phyloP scores from a whole-genome alignment of 2,797 vertebrate species.

The Phoxinus dragarum region DNA sequence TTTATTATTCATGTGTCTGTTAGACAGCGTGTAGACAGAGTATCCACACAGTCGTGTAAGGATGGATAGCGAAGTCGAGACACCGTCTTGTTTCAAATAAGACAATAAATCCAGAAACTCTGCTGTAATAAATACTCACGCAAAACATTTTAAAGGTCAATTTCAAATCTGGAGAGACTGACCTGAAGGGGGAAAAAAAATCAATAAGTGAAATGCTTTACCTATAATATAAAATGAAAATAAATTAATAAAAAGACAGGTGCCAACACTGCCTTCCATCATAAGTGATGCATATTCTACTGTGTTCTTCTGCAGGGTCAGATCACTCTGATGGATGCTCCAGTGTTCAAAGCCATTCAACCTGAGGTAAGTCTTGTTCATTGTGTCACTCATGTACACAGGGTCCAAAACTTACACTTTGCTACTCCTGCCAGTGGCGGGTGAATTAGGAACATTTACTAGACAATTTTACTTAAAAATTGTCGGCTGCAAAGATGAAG shows the following conservation, averaged over 20 bases:
- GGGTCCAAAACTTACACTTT: background rate
- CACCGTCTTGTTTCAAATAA: background rate
- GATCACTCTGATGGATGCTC: slow-evolving; percentile 97
- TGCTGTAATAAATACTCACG: background rate
- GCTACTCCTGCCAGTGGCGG: background rate
- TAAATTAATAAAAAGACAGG: background rate
- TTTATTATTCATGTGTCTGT: slow-evolving; percentile 48
- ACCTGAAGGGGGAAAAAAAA: background rate
- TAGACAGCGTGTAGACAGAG: background rate
- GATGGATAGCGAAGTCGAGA: background rate
- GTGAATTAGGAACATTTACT: background rate
- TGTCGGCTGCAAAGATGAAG: too few relatives aligned
- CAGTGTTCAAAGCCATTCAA: slow-evolving; percentile 98
- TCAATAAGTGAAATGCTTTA: background rate
- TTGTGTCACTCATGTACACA: background rate
- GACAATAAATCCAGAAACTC: background rate
- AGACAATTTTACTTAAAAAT: too few relatives aligned
- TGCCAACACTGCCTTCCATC: background rate
- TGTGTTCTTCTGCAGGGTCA: slow-evolving; percentile 83
- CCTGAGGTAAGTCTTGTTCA: slow-evolving; percentile 83
- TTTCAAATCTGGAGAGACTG: background rate
- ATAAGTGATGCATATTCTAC: background rate
- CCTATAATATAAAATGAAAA: background rate
- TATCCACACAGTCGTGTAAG: background rate
- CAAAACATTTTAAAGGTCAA: background rate